A percentile compares a stretch with the other conserved stretches of the same genome.
Evolutionary conservation across 2,797 vertebrate genomes (phyloP).

Genomic region (Momotus momota): DNA sequence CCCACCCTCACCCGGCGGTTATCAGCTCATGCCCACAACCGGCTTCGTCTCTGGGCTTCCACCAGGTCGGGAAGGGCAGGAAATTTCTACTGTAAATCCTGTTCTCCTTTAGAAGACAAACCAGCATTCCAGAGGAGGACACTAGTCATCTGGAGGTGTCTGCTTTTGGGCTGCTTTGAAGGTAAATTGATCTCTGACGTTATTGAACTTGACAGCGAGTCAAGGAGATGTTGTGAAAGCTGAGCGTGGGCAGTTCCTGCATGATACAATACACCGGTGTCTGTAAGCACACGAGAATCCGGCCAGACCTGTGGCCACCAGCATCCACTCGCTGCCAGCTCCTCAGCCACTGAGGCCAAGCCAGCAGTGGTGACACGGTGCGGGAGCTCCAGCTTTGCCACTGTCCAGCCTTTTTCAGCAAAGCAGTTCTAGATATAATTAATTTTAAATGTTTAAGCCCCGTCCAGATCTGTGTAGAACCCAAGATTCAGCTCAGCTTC

Average conservation of each 20-base stretch:
- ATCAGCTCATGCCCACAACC: fast-evolving
- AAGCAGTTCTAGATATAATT: fast-evolving
- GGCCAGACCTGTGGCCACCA: background rate
- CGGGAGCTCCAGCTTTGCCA: background rate
- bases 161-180: background rate
- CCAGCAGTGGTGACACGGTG: fast-evolving
- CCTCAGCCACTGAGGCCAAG: background rate
- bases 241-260: fast-evolving
- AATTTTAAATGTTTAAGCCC: background rate
- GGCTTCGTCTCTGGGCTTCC: background rate
- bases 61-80: background rate
- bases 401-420: background rate
- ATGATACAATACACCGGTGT: background rate
- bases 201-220: background rate
- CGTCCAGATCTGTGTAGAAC: background rate
- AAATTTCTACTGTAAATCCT: background rate
- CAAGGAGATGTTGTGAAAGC: background rate
- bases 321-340: background rate
- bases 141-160: fast-evolving
- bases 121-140: background rate
- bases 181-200: background rate
- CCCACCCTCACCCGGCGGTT: fast-evolving
- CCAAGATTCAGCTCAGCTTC: background rate
- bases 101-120: background rate
- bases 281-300: fast-evolving